Conservation (phyloP, 2,797 vertebrate species). For the Falco berigora region DNA sequence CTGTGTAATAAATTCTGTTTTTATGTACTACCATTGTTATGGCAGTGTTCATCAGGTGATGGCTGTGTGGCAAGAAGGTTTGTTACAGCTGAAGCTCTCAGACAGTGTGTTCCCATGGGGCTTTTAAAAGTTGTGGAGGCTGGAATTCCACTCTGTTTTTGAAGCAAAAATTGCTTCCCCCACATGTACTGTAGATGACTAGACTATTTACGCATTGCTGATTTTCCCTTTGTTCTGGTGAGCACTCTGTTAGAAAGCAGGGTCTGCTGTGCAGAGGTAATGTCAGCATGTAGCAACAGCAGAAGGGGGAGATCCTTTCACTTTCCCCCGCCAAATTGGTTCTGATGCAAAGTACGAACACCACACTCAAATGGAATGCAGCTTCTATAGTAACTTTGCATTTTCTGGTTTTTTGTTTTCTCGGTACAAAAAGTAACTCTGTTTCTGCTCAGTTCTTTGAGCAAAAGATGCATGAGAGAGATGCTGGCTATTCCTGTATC, state of each 20-base stretch:
- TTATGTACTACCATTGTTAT: slow-evolving; percentile 1
- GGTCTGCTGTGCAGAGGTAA: background rate
- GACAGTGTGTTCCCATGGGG: slow-evolving; percentile 17
- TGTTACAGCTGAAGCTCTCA: slow-evolving; percentile 15
- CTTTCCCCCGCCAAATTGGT: background rate
- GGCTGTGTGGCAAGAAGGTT: background rate
- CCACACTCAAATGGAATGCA: background rate
- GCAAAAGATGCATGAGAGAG: background rate
- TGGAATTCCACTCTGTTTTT: slow-evolving; percentile 42
- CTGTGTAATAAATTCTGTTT: background rate
- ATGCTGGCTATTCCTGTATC: background rate
- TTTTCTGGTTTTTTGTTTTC: background rate
- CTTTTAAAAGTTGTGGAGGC: slow-evolving; percentile 50
- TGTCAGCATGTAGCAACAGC: background rate
- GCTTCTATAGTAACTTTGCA: background rate
- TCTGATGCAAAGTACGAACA: background rate
- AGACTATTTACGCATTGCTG: background rate
- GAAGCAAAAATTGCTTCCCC: background rate
- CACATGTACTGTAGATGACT: background rate
- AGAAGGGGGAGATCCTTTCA: background rate
- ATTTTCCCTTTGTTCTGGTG: slow-evolving; percentile 9
- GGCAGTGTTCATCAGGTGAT: slow-evolving; percentile 13
- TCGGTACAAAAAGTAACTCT: rapidly evolving
- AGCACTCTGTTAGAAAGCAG: background rate
- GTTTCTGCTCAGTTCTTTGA: background rate